These are phyloP conservation scores for Dipodomys spectabilis DNA, from an alignment of 2,113 vertebrate species.

Conservation along the genomic window DNA sequence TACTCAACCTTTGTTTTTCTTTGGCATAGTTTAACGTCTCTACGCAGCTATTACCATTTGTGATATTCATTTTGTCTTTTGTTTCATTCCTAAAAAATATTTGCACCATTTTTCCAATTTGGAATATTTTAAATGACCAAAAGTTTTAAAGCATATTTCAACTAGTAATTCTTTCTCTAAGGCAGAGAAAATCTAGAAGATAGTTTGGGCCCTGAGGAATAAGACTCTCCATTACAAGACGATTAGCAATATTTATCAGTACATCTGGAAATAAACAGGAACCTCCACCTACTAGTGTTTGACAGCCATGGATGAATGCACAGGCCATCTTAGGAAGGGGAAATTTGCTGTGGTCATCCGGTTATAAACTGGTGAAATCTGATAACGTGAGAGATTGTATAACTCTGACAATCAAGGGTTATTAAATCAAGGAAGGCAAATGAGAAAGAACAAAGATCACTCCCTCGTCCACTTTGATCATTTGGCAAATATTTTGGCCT, in stretches of 20 bases:
- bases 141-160: neutral
- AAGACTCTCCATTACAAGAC: conserved; percentile 31
- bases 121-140: conserved; percentile 22
- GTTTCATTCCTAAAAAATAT: neutral
- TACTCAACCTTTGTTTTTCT: neutral
- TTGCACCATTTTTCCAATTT: neutral
- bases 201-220: neutral
- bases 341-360: conserved; percentile 68
- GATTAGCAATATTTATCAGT: conserved; percentile 46
- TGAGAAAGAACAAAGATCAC: neutral
- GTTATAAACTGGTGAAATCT: conserved; percentile 69
- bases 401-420: conserved; percentile 63
- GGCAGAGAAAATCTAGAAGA: neutral
- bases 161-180: neutral
- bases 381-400: conserved; percentile 72
- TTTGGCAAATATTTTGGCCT: conserved; percentile 55
- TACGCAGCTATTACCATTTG: neutral
- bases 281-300: conserved; percentile 74
- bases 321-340: conserved; percentile 59
- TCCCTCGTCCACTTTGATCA: conserved; percentile 37
- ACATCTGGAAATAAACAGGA: conserved; percentile 69
- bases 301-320: conserved; percentile 64
- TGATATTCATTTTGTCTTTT: neutral
- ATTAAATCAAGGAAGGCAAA: conserved; percentile 71
- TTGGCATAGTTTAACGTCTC: neutral